Percentiles rank a stretch among this genome's conserved stretches.
Conservation (phyloP, 2,888 invertebrate genomes). For the Agrochola litura region DNA sequence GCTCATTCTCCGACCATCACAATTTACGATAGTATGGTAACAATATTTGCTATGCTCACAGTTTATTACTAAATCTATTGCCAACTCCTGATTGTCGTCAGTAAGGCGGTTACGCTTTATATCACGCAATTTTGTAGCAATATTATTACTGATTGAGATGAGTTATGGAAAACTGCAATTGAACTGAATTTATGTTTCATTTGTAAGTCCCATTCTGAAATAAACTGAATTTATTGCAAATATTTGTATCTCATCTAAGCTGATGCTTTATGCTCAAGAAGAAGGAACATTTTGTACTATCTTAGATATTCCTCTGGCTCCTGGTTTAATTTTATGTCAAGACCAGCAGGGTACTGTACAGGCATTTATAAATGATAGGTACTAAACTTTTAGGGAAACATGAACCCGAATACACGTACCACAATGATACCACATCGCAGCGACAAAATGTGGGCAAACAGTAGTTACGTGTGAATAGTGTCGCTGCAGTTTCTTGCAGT, state of each 20-base stretch:
- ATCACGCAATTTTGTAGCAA: slow-evolving; percentile 10
- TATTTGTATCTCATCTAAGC: background rate
- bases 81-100: slow-evolving; percentile 44
- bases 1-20: slow-evolving; percentile 11
- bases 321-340: background rate
- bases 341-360: background rate
- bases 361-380: background rate
- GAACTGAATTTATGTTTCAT: slow-evolving; percentile 5
- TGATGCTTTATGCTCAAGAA: background rate
- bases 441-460: too few relatives aligned
- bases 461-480: too few relatives aligned
- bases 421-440: too few relatives aligned
- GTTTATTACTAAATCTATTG: slow-evolving; percentile 39
- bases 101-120: background rate
- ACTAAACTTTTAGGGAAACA: background rate
- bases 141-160: slow-evolving; percentile 10
- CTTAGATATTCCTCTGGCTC: background rate
- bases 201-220: background rate
- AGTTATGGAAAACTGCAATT: background rate
- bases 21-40: slow-evolving; percentile 32
- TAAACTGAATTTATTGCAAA: slow-evolving; percentile 2
- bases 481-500: too few relatives aligned
- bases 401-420: too few relatives aligned
- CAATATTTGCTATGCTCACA: slow-evolving; percentile 36
- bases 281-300: background rate